Base-by-base conservation (phyloP, 2,888 invertebrate genomes). In the Dicyrtoma fusca region DNA sequence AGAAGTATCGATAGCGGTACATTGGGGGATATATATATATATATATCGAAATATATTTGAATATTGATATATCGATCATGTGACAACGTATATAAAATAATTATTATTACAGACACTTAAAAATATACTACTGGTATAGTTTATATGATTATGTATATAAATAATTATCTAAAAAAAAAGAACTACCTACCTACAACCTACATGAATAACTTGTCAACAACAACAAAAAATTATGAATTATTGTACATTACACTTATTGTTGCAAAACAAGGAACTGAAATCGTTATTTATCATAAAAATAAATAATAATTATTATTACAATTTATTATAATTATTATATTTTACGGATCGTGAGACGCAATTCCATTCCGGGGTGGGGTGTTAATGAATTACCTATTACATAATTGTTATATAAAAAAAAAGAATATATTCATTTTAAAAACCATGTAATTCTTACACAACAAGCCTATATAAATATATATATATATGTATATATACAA, bases 301-400 rank as follows among this genome's bases (percentile, higher is more conserved):
- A n/a, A n/a, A n/a, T n/a, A n/a, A n/a, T n/a, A n/a, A n/a, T 34
- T 59, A 25, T 3, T 59, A 59, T n/a, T 26, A 55, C 4, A 25
- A 45, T 63, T 44, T 47, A 64, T 25, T 64, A 25, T 64, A 23
- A 17, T 45, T 63, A 17, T 21, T 25, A 57, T 57, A 57, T 49
- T 19, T 17, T 57, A 64, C 45, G 47, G n/a, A 61, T n/a, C n/a
- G n/a, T n/a, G 49, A 64, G 64, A 64, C 64, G 64, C 47, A 45
- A 49, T 64, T 64, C 64, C 64, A 64, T 64, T 64, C 64, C 64
- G 64, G 64, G 47, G n/a, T n/a, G n/a, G n/a, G 47, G 34, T 61
- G 61, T 61, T 57, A 57, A 17, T 57, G 14, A 57, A 57, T 57
- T 57, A 26, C n/a, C n/a, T n/a, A 57, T 57, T 57, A 26, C 25